These are phyloP conservation scores for Schizopygopsis malacanthus DNA, from an alignment of 2,797 vertebrate genomes.

Conservation along the genomic window DNA sequence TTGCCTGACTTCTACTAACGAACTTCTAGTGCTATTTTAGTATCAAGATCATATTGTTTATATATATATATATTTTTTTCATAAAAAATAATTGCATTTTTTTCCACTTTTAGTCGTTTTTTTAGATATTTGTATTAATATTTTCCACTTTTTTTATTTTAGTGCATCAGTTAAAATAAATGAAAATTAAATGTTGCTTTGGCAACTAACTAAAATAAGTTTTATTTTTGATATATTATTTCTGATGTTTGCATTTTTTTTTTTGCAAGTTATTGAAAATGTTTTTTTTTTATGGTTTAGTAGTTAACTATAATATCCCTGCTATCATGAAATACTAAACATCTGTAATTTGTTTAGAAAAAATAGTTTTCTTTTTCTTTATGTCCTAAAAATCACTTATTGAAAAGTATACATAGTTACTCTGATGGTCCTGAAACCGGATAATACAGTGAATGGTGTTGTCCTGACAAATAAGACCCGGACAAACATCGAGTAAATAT, in stretches of 20 bases:
- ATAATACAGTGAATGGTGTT: not conserved
- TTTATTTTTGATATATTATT: not conserved
- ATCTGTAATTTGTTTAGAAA: not conserved
- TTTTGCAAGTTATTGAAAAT: too few relatives aligned
- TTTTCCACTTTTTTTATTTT: too few relatives aligned
- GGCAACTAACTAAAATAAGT: not conserved
- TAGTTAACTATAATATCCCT: not conserved
- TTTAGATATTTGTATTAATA: not conserved
- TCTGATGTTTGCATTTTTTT: not conserved
- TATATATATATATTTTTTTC: too few relatives aligned
- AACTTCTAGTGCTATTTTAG: not conserved
- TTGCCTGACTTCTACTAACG: not conserved
- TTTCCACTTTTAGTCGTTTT: too few relatives aligned
- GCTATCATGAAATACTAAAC: not conserved
- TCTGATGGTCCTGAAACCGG: not conserved
- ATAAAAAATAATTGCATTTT: too few relatives aligned
- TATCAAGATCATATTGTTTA: not conserved
- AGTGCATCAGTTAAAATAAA: not conserved
- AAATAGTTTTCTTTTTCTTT: not conserved
- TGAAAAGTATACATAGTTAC: not conserved
- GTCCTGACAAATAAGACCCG: not conserved
- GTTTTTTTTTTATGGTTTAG: not conserved
- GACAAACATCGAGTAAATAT: constrained; percentile 11
- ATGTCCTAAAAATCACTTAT: not conserved
- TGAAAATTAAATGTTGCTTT: not conserved